Evolutionary conservation across 2,888 invertebrate genomes (phyloP).

Genomic region (Phyto melanocephala): DNA sequence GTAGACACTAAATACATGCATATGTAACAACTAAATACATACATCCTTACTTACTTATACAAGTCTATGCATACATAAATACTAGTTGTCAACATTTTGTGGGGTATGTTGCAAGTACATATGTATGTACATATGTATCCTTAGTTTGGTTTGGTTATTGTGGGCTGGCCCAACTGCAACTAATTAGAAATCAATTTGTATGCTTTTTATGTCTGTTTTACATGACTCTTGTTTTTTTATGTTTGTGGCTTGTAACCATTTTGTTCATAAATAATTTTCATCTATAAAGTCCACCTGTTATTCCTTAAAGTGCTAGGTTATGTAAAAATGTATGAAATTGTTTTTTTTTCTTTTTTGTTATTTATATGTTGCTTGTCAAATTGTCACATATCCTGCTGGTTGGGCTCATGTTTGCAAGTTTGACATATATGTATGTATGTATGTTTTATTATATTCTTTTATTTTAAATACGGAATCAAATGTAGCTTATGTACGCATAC

Average conservation of each 20-base stretch:
- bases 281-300: conserved; percentile 60
- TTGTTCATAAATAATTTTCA: conserved; percentile 52
- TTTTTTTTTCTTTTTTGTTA: conserved; percentile 2
- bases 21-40: conserved; percentile 1
- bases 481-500: conserved; percentile 24
- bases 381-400: conserved; percentile 49
- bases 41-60: not conserved
- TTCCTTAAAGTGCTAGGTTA: conserved; percentile 26
- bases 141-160: conserved; percentile 28
- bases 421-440: conserved; percentile 18
- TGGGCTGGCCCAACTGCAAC: conserved; percentile 68
- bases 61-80: not conserved
- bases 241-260: conserved; percentile 50
- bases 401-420: conserved; percentile 48
- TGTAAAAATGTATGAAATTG: conserved; percentile 20
- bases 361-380: conserved; percentile 46
- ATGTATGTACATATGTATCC: not conserved
- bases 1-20: not conserved
- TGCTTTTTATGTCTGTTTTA: conserved; percentile 45
- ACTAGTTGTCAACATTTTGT: conserved; percentile 12
- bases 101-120: not conserved
- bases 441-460: not conserved
- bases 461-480: conserved; percentile 25
- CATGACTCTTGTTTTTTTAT: conserved; percentile 53
- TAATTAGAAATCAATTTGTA: conserved; percentile 78